Percentiles rank a stretch among this genome's conserved stretches.
Evolutionary conservation across 1,140 invertebrate species (phyloP).

Genomic region (Dendroctonus valens): DNA sequence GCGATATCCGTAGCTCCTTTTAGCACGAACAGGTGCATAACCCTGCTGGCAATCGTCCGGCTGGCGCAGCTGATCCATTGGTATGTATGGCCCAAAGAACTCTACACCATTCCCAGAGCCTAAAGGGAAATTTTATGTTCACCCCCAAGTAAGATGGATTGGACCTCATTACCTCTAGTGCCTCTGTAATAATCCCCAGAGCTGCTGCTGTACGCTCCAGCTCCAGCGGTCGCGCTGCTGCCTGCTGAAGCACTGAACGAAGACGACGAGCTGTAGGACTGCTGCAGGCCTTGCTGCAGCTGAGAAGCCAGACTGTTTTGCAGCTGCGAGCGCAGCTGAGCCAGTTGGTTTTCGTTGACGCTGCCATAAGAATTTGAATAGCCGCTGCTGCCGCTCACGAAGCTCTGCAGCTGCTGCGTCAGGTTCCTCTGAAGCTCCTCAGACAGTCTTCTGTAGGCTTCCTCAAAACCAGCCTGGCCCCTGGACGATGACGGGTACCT

Average conservation of each 20-base stretch:
- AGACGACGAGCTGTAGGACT: slow-evolving; percentile 35
- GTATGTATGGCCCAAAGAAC: too few species aligned
- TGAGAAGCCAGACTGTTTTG: slow-evolving; percentile 39
- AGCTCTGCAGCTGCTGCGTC: slow-evolving; percentile 39
- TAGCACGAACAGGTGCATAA: neutral
- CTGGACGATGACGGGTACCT: slow-evolving; percentile 24
- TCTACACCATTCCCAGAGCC: too few species aligned
- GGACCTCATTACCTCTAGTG: slow-evolving; percentile 22
- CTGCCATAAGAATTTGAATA: slow-evolving; percentile 31
- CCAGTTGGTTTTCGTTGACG: slow-evolving; percentile 34
- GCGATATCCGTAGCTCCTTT: slow-evolving; percentile 21
- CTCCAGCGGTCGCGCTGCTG: slow-evolving; percentile 25
- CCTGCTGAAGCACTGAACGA: slow-evolving; percentile 35
- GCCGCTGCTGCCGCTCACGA: slow-evolving; percentile 18
- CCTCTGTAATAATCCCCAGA: slow-evolving; percentile 27
- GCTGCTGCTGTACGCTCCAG: slow-evolving; percentile 28
- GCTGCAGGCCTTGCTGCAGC: slow-evolving; percentile 41
- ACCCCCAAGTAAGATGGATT: too few species aligned
- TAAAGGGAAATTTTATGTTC: too few species aligned
- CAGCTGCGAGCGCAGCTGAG: slow-evolving; percentile 34
- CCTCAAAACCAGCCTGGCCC: slow-evolving; percentile 29
- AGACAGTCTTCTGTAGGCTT: slow-evolving; percentile 37
- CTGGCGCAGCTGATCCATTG: too few species aligned
- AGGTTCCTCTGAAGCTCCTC: slow-evolving; percentile 43
- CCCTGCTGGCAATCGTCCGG: too few species aligned